Percentiles rank a stretch among this genome's conserved stretches.
Conservation (phyloP, 1,140 invertebrate genomes). For the Zaprionus tsacasi region DNA sequence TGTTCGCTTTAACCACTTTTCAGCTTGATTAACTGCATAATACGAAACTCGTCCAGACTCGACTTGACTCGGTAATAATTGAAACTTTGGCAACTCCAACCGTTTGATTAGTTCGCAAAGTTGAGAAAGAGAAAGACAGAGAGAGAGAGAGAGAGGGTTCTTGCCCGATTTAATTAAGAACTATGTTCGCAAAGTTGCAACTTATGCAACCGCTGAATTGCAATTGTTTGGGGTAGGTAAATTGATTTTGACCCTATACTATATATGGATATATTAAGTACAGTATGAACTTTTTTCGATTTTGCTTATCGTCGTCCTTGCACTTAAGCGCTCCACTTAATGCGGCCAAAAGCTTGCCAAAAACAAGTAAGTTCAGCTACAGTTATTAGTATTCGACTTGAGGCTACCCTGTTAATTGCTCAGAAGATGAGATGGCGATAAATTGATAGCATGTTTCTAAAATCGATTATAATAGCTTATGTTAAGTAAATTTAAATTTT, state of each 20-base stretch:
- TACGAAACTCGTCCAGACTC: not conserved
- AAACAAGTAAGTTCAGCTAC: constrained; percentile 29
- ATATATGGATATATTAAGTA: not conserved
- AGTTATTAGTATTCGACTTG: not conserved
- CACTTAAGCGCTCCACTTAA: constrained; percentile 57
- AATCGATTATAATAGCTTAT: too few relatives aligned
- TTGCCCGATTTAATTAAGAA: constrained; percentile 56
- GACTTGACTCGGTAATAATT: not conserved
- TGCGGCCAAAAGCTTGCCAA: constrained; percentile 37
- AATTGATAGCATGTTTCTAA: too few relatives aligned
- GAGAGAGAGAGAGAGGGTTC: not conserved
- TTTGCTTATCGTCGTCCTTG: constrained; percentile 22
- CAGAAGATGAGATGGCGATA: too few relatives aligned
- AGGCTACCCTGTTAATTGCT: not conserved
- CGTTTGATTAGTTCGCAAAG: constrained; percentile 12
- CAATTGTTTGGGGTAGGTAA: constrained; percentile 69
- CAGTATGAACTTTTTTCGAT: constrained; percentile 30
- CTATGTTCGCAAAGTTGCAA: constrained; percentile 50
- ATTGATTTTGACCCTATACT: constrained; percentile 57
- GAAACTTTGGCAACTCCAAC: not conserved
- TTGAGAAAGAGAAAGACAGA: not conserved
- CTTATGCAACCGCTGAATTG: constrained; percentile 43
- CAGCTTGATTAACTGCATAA: not conserved
- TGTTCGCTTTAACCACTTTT: not conserved
- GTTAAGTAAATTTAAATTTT: too few relatives aligned